Evolutionary conservation across 2,888 invertebrate genomes (phyloP).

Genomic region (Erebia ligea): DNA sequence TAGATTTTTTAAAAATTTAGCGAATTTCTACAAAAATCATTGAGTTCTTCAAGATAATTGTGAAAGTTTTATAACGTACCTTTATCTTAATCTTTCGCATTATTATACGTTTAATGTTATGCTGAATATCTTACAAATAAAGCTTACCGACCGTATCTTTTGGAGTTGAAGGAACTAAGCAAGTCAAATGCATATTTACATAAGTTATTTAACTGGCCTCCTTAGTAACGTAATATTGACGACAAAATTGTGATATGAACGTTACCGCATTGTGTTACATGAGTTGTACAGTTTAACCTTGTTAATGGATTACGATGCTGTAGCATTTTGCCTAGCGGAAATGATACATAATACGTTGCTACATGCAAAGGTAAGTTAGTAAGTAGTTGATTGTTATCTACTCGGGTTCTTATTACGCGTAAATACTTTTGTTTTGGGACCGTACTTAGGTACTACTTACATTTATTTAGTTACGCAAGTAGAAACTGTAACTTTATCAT

Average conservation of each 20-base stretch:
- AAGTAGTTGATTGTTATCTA: slow-evolving; percentile 4
- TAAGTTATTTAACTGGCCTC: slow-evolving; percentile 18
- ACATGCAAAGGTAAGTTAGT: slow-evolving; percentile 8
- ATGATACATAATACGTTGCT: slow-evolving; percentile 19
- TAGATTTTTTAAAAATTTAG: no score
- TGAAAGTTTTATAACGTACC: no score
- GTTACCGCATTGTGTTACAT: slow-evolving; percentile 26
- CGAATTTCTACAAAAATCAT: no score
- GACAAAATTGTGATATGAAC: slow-evolving; percentile 20
- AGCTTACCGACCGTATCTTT: slow-evolving; percentile 1
- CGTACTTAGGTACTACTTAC: slow-evolving; percentile 1
- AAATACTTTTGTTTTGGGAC: slow-evolving; percentile 11
- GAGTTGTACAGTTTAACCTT: slow-evolving; percentile 24
- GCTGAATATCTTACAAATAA: neutral
- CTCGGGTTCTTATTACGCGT: neutral
- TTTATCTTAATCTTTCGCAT: neutral
- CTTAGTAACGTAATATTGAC: slow-evolving; percentile 17
- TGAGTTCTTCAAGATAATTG: no score
- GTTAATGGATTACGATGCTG: slow-evolving; percentile 22
- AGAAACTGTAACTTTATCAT: neutral
- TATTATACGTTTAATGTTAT: neutral
- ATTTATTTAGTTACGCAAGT: neutral
- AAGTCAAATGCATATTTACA: slow-evolving; percentile 9
- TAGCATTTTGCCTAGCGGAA: slow-evolving; percentile 25
- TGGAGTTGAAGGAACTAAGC: neutral